These are phyloP conservation scores for Tetragonisca angustula DNA, from an alignment of 2,888 invertebrate species.

Conservation along the genomic window DNA sequence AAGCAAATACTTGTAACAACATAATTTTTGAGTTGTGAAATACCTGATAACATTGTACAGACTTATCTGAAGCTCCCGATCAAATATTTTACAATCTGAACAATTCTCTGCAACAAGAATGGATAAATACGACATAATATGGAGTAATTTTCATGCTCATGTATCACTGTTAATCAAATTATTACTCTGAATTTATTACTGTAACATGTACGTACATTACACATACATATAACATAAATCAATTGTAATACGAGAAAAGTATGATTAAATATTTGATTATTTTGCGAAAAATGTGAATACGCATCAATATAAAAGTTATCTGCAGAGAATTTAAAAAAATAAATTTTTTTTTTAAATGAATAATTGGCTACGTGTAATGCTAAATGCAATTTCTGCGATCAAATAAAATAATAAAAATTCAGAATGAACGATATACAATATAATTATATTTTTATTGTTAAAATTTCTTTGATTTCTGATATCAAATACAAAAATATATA, in stretches of 20 bases:
- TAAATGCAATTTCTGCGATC: too few species aligned
- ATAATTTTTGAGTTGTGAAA: not conserved
- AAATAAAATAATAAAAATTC: not conserved
- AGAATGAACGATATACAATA: not conserved
- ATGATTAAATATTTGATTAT: not conserved
- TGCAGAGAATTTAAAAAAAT: too few species aligned
- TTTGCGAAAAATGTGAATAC: not conserved
- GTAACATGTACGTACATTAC: not conserved
- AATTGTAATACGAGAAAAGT: not conserved
- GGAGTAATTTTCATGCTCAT: not conserved
- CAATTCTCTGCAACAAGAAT: not conserved
- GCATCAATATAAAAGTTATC: not conserved
- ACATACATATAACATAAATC: not conserved
- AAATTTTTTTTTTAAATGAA: not conserved
- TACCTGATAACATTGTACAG: not conserved
- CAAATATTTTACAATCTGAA: not conserved
- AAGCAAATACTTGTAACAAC: not conserved
- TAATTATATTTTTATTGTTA: not conserved
- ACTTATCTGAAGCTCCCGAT: not conserved
- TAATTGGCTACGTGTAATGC: not conserved
- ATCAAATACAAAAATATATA: not conserved
- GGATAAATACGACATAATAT: not conserved
- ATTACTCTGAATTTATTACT: not conserved
- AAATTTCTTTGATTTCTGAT: not conserved
- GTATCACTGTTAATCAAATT: not conserved